Evolutionary conservation across 2,797 vertebrate species (phyloP), one percentile per base, ranked within the genome.

Genomic region (Brachymystax lenok): DNA sequence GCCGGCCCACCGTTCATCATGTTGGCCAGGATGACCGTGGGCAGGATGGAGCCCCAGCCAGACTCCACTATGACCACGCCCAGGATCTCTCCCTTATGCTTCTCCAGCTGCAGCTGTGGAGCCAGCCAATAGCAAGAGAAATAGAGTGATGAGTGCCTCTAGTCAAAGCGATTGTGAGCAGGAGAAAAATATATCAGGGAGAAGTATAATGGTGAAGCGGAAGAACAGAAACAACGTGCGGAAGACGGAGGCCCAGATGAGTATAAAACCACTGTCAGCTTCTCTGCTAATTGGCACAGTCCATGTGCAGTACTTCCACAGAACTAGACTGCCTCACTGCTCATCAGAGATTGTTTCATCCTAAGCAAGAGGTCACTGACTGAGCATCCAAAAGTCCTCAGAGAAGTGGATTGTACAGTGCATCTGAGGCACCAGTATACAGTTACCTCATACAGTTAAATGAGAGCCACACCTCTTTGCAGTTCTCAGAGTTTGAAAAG

Each of bases 401-500:
- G 35, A 46, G 13, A 51, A 6, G 56, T 5, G n/a, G 56, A 19
- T 7, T 21, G 6, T 21, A 78, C n/a, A 66, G 21, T 69, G 40
- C 17, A 54, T 21, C 75, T 54, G 21, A 27, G 35, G 16, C 19
- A 46, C 40, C 68, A 24, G 50, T 46, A 46, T 46, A 12, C 40
- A 46, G 6, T 17, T 14, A 2, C 71, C 27, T 12, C 17, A 30
- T 73, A 64, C n/a, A 54, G 52, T 19, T 54, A 8, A 46, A 69
- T 40, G 17, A 10, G 33, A 17, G 14, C 40, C 87, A 68, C 83
- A 99, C 98, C 97, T 99, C 98, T 94, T 99, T 99, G 93, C 98
- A 99, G 93, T 99, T 99, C 83, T 98, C 98, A 0, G 98, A 99
- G 92, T 99, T 99, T 80, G 98, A 99, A 91, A 99, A 99, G 90